Evolutionary conservation across 2,797 vertebrate species (phyloP), one percentile per base, ranked within the genome.

Genomic region (Enoplosus armatus): DNA sequence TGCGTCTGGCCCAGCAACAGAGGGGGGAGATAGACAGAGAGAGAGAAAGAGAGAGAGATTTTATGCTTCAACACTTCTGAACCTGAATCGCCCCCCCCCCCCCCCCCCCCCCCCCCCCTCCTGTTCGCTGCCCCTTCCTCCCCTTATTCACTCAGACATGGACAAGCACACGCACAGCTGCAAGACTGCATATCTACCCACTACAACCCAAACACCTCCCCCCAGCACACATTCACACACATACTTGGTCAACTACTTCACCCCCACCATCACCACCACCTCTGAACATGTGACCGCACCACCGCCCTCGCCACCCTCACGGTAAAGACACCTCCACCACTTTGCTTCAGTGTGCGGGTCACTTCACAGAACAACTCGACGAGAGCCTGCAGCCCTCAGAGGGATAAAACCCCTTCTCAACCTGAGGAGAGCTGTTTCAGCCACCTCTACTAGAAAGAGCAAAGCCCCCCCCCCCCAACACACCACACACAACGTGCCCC

Each of bases 61-160:
- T 95, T 94, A 92, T 94, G 94, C 94, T 94, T 94, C 94, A 94
- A 95, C 95, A 95, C 94, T 95, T 95, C 93, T 92, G 84, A 94
- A 94, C 92, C 93, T 91, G 89, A 80, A 78, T 54, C 58, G 1
- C 33, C 63, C 90, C 87, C 72, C 37, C 37, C 11, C 3, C 37
- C 3, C 37, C 3, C 64, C 68, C 29, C 84, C 68, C 68, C 75
- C 27, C n/a, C 16, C 8, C 63, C 77, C 66, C 69, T 55, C 55
- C 64, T 39, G n/a, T n/a, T 37, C 41, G 5, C 75, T 67, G 65
- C 65, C 79, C 63, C 74, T 77, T 71, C 68, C 53, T 75, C 80
- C 80, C 63, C 61, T 85, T 87, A 91, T 91, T 92, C 89, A 91
- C 90, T 92, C 90, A 93, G 87, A 93, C 87, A 79, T 84, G 85